Evolutionary conservation across 1,140 invertebrate genomes (phyloP).

Genomic region (Gryon sp.): DNA sequence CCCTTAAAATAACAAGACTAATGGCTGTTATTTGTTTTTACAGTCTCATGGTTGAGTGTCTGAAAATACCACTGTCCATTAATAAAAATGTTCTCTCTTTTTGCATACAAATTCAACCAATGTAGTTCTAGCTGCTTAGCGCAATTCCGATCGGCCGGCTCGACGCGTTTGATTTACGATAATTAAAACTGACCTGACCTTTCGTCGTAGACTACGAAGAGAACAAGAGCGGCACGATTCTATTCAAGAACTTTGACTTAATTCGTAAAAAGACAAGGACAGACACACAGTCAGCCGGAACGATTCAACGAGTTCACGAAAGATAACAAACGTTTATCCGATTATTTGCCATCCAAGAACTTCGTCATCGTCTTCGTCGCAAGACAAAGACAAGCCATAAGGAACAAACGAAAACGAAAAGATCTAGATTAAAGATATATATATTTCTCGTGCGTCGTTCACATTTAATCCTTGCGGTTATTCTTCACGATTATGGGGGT

Average conservation of each 20-base stretch:
- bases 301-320: constrained; percentile 50
- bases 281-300: constrained; percentile 17
- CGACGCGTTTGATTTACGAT: constrained; percentile 75
- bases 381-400: constrained; percentile 14
- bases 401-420: constrained; percentile 39
- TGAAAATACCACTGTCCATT: constrained; percentile 3
- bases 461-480: constrained; percentile 53
- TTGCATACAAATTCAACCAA: constrained; percentile 6
- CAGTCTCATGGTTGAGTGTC: neutral
- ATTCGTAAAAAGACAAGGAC: constrained; percentile 31
- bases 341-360: constrained; percentile 60
- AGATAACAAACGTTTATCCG: constrained; percentile 62
- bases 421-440: constrained; percentile 60
- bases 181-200: constrained; percentile 77
- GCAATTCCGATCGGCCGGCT: constrained; percentile 57
- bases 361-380: too few species aligned
- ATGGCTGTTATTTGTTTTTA: constrained; percentile 8
- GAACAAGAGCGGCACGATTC: constrained; percentile 50
- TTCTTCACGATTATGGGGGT: constrained; percentile 46
- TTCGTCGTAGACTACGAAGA: constrained; percentile 67
- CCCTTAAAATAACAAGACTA: neutral
- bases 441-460: constrained; percentile 47
- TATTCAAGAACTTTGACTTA: constrained; percentile 49
- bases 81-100: constrained; percentile 9
- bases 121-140: constrained; percentile 43